Evolutionary conservation across 2,797 vertebrate species (phyloP).

Genomic region (Tapera naevia): DNA sequence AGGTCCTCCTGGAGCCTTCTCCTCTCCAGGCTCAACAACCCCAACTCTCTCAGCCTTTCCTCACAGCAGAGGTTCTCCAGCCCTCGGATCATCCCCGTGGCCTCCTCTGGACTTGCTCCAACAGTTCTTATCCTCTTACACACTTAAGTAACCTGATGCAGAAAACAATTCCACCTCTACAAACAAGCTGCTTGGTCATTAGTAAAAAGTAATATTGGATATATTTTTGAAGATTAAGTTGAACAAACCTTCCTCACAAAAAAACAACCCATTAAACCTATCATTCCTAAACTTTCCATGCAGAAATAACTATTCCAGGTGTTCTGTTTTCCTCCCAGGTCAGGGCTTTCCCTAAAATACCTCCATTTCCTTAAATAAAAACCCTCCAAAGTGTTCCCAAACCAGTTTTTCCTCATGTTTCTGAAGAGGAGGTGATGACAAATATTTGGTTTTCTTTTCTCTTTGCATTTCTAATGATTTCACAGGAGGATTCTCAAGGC

Average conservation of each 20-base stretch:
- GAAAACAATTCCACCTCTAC: background rate
- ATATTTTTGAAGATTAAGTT: background rate
- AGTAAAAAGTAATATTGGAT: background rate
- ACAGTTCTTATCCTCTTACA: too few species aligned
- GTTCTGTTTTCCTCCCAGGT: background rate
- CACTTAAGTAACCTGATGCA: background rate
- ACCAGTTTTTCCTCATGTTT: rapidly evolving
- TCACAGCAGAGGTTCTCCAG: too few species aligned
- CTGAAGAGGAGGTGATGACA: background rate
- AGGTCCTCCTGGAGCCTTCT: too few species aligned
- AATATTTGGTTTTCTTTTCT: background rate
- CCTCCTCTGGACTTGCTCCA: too few species aligned
- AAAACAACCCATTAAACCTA: background rate
- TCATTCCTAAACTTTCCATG: background rate
- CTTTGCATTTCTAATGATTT: background rate
- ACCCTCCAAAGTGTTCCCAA: rapidly evolving
- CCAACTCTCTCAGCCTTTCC: too few species aligned
- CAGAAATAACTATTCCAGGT: background rate
- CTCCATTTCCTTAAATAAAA: background rate
- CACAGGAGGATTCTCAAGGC: background rate
- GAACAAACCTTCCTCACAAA: background rate
- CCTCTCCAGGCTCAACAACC: too few species aligned
- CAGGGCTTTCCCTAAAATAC: background rate
- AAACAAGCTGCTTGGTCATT: too few species aligned
- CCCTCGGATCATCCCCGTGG: too few species aligned